These are phyloP conservation scores for Orthonychiurus folsomi DNA, from an alignment of 2,888 invertebrate species.

Conservation along the genomic window DNA sequence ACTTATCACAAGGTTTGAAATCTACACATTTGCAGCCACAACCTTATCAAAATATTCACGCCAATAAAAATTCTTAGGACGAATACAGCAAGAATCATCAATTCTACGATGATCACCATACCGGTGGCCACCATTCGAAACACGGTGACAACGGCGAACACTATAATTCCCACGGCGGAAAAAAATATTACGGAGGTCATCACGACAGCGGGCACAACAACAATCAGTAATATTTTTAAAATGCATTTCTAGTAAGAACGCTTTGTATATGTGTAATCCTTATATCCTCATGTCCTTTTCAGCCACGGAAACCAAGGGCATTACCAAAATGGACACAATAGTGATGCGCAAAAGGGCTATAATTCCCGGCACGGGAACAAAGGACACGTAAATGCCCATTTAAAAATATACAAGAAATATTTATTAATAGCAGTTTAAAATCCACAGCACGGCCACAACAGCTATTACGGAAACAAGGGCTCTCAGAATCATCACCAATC, in stretches of 20 bases:
- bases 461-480: constrained; percentile 22
- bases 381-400: too few species aligned
- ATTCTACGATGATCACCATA: constrained; percentile 39
- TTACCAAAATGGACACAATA: constrained; percentile 22
- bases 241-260: neutral
- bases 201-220: constrained; percentile 16
- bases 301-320: constrained; percentile 20
- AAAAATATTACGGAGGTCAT: constrained; percentile 24
- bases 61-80: too few species aligned
- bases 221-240: constrained; percentile 7
- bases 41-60: constrained; percentile 3
- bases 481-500: constrained; percentile 15
- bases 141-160: constrained; percentile 36
- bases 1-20: constrained; percentile 35
- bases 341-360: constrained; percentile 10
- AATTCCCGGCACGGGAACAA: constrained; percentile 14
- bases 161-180: constrained; percentile 29
- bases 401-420: too few species aligned
- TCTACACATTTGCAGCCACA: neutral
- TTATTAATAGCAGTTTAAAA: too few species aligned
- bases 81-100: constrained; percentile 37
- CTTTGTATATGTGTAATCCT: neutral
- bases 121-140: constrained; percentile 27
- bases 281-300: neutral
- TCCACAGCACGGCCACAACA: constrained; percentile 35